These are phyloP conservation scores for Lithophane leautieri DNA, from an alignment of 2,888 invertebrate genomes.

Conservation along the genomic window DNA sequence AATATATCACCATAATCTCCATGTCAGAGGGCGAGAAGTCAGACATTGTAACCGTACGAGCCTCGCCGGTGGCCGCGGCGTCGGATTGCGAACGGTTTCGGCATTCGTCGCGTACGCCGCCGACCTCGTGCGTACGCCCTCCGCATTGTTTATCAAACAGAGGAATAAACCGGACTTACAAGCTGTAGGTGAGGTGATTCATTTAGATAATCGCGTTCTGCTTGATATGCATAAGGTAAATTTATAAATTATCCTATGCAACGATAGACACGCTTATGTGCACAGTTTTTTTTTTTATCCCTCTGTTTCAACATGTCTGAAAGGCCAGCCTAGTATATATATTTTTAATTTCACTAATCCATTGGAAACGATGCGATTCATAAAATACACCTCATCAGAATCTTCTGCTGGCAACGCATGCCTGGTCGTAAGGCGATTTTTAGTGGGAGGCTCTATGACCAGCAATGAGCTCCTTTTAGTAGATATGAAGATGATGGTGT, in stretches of 20 bases:
- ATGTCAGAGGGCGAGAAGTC: slow-evolving; percentile 9
- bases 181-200: slow-evolving; percentile 13
- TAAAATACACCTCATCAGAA: no score
- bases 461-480: not conserved
- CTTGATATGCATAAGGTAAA: not conserved
- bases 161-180: slow-evolving; percentile 12
- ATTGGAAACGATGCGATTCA: no score
- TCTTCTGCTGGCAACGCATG: not conserved
- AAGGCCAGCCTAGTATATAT: no score
- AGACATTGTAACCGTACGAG: slow-evolving; percentile 15
- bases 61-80: slow-evolving; percentile 53
- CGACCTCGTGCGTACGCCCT: slow-evolving; percentile 45
- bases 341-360: no score
- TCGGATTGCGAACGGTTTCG: slow-evolving; percentile 53
- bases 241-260: not conserved
- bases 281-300: not conserved
- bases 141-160: slow-evolving; percentile 51
- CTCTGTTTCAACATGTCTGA: no score
- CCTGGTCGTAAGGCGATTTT: not conserved
- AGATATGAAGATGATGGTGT: not conserved
- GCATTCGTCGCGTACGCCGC: slow-evolving; percentile 58
- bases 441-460: not conserved
- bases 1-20: not conserved
- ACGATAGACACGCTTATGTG: not conserved
- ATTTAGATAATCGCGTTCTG: slow-evolving; percentile 1